Evolutionary conservation across 2,113 vertebrate genomes (phyloP).

Genomic region (Rhineura floridana): DNA sequence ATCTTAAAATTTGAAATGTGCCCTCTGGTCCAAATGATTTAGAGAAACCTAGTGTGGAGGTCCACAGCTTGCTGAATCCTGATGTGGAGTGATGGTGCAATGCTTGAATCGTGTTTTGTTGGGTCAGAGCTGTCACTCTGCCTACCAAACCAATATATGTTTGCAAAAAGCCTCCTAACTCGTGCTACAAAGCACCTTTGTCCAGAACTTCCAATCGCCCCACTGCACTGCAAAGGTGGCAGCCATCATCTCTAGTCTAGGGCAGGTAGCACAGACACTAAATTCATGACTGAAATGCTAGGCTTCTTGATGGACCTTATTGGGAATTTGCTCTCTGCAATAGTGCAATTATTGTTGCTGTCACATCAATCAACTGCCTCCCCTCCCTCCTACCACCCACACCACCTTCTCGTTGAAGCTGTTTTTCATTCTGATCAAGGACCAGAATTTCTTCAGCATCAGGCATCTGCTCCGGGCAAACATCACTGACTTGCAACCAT

Average conservation of each 20-base stretch:
- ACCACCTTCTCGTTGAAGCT: not conserved
- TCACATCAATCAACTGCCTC: not conserved
- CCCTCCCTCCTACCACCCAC: too few relatives aligned
- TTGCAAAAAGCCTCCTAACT: not conserved
- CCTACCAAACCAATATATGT: not conserved
- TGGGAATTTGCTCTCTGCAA: not conserved
- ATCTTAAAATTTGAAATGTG: too few relatives aligned
- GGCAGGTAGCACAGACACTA: not conserved
- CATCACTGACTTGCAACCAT: not conserved
- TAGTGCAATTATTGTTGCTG: not conserved
- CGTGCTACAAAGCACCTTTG: not conserved
- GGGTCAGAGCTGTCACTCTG: not conserved
- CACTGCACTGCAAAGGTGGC: not conserved
- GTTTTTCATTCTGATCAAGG: not conserved
- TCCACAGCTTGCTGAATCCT: too few relatives aligned
- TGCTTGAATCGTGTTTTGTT: too few relatives aligned
- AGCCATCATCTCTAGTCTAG: not conserved
- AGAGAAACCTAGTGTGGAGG: too few relatives aligned
- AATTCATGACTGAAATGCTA: not conserved
- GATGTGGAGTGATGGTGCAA: too few relatives aligned
- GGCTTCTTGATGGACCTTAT: not conserved
- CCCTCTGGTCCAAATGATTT: too few relatives aligned
- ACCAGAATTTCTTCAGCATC: not conserved
- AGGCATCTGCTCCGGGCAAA: not conserved
- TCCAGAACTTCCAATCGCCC: not conserved